A percentile compares a stretch with the other conserved stretches of the same genome.
Conservation (phyloP, 23 tunicate genomes). For the Trididemnum miniatum region DNA sequence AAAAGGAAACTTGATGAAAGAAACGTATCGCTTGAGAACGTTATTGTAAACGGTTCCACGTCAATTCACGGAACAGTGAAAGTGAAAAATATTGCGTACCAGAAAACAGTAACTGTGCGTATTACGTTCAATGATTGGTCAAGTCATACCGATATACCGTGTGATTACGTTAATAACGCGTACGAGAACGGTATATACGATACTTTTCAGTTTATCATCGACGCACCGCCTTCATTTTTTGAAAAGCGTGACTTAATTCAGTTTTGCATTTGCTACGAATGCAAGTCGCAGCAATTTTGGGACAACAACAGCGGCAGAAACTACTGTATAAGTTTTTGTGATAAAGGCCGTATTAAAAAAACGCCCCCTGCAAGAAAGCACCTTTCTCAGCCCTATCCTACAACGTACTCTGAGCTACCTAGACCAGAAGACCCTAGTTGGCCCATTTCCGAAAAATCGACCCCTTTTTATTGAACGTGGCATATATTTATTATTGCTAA, state of each 20-base stretch:
- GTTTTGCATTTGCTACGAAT: constrained; percentile 65
- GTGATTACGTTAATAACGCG: constrained; percentile 48
- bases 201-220: constrained; percentile 71
- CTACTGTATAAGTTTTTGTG: constrained; percentile 34
- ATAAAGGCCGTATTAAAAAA: neutral
- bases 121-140: constrained; percentile 70
- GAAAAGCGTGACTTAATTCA: neutral
- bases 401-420: constrained; percentile 11
- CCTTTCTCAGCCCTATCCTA: neutral
- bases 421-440: neutral
- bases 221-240: constrained; percentile 1
- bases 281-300: constrained; percentile 53
- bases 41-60: constrained; percentile 27
- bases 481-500: too few species aligned
- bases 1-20: constrained; percentile 46
- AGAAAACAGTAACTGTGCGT: constrained; percentile 62
- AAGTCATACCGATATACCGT: constrained; percentile 33
- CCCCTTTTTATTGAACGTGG: neutral
- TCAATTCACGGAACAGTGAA: constrained; percentile 53
- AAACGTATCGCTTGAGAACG: constrained; percentile 70
- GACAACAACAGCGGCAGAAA: constrained; percentile 79
- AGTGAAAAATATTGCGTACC: constrained; percentile 77
- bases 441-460: neutral
- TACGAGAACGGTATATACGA: constrained; percentile 48
- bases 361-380: neutral